Conservation (phyloP, 1,140 invertebrate species). For the Meloidogyne floridensis region DNA sequence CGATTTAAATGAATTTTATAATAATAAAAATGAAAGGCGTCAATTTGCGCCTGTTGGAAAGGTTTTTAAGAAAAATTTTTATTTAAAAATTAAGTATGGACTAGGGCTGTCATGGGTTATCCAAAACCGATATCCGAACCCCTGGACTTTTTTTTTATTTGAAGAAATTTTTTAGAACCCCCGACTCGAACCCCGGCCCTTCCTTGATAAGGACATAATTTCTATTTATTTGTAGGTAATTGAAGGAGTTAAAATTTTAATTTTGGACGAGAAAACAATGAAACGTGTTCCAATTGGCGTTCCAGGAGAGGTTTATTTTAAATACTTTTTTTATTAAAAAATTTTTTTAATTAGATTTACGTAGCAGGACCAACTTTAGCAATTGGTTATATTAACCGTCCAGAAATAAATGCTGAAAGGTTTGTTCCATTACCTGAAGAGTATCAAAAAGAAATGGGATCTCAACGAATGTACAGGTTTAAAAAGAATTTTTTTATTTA, state of each 20-base stretch:
- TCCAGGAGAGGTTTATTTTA: slow-evolving; percentile 68
- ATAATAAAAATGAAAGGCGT: slow-evolving; percentile 37
- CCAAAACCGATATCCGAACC: too few species aligned
- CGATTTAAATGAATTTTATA: slow-evolving; percentile 65
- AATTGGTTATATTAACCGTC: slow-evolving; percentile 69
- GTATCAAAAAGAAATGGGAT: slow-evolving; percentile 51
- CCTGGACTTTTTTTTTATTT: too few species aligned
- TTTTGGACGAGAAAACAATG: slow-evolving; percentile 67
- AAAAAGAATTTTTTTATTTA: not conserved
- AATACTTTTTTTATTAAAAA: slow-evolving; percentile 5
- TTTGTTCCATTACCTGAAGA: slow-evolving; percentile 66
- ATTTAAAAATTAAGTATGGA: not conserved
- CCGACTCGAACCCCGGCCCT: too few species aligned
- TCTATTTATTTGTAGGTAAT: slow-evolving; percentile 53
- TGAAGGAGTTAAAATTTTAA: slow-evolving; percentile 67
- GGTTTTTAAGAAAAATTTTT: not conserved
- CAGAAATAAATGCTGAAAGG: slow-evolving; percentile 67
- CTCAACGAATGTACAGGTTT: slow-evolving; percentile 65
- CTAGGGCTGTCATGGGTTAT: too few species aligned
- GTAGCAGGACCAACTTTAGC: slow-evolving; percentile 70
- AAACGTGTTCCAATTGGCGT: slow-evolving; percentile 68
- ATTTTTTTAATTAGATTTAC: slow-evolving; percentile 66
- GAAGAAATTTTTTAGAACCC: too few species aligned
- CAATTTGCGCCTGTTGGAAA: slow-evolving; percentile 69
- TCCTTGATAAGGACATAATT: too few species aligned